Conservation (phyloP, 2,797 vertebrate genomes). For the Micropoecilia bifurca region DNA sequence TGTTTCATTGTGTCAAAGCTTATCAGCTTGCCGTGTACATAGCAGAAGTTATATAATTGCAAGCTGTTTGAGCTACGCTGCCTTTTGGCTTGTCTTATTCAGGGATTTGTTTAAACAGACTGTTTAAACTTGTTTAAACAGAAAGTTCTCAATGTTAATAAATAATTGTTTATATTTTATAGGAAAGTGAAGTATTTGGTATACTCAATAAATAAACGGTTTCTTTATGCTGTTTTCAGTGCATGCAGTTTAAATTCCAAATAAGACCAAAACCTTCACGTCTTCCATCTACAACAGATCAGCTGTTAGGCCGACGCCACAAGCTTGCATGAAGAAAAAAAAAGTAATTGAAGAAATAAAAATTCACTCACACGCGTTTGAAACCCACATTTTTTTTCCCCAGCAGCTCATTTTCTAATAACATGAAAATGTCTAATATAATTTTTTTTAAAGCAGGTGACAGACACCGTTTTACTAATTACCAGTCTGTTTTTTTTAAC, state of each 20-base stretch:
- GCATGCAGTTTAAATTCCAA: background rate
- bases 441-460: background rate
- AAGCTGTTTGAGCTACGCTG: background rate
- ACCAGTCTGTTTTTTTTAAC: background rate
- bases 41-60: slow-evolving; percentile 10
- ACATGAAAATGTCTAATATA: background rate
- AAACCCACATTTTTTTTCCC: background rate
- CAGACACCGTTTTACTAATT: background rate
- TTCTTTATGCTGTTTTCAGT: background rate
- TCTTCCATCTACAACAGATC: background rate
- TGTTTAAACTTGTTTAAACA: too few species aligned
- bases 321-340: background rate
- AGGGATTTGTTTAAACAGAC: background rate
- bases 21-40: slow-evolving; percentile 25
- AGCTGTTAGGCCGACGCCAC: background rate
- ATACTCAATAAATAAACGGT: background rate
- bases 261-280: background rate
- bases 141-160: background rate
- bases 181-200: background rate
- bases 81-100: background rate
- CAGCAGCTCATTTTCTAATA: background rate
- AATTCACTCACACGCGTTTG: background rate
- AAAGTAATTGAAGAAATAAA: background rate
- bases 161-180: background rate
- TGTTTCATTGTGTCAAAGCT: background rate